Base-by-base conservation (phyloP, 2,888 invertebrate species). In the Eudemis profundana region DNA sequence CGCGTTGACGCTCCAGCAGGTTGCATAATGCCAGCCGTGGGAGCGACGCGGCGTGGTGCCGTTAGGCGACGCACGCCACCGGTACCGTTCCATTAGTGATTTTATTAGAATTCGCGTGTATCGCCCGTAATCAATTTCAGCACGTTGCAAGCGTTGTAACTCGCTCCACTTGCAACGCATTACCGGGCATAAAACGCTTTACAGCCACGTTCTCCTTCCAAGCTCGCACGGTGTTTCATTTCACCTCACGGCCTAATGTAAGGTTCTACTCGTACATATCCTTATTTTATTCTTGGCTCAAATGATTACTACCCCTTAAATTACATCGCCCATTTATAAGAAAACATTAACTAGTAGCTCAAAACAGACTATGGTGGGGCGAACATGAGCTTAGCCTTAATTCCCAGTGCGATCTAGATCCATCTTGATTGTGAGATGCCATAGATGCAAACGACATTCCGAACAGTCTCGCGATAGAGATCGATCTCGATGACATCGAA, bases 21-120 rank as follows among this genome's bases (percentile, higher is more conserved):
- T 89, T 89, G 87, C 89, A 90, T 90, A 90, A 90, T 88, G 84
- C 85, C 78, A 79, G 84, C 81, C 89, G 90, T 91, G 90, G 90
- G 90, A 90, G 86, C 86, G 79, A 72, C 81, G 73, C 76, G 75
- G 74, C 75, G 69, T 71, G 72, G 74, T 77, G 82, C 91, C 90
- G 91, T 89, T 91, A 92, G 85, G 86, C 87, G 89, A 87, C 87
- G 85, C 89, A 89, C 89, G 89, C 87, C 86, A 87, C 81, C 81
- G 77, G 84, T 92, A 90, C 91, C 92, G 91, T 92, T 90, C 86
- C 81, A 87, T 87, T 89, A 86, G 84, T 82, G 88, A 92, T 90
- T 90, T 90, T 90, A 90, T 91, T 88, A 90, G 86, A 89, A 87
- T 85, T 89, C 88, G 85, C 89, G 85, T 90, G 88, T 89, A 88